Conservation (phyloP, 2,888 invertebrate genomes). For the Drosophila mercatorum region DNA sequence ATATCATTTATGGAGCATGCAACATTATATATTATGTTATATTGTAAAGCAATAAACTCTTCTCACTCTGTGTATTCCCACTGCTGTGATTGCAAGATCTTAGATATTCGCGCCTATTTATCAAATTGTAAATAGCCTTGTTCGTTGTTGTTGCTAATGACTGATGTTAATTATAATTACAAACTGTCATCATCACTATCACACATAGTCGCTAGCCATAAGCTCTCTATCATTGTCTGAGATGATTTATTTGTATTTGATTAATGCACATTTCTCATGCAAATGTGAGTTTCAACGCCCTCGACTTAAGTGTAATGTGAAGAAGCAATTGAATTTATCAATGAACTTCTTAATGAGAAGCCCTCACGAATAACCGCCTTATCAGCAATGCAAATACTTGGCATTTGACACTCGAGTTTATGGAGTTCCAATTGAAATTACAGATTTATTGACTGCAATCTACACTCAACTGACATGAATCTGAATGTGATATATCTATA, state of each 20-base stretch:
- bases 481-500: neutral
- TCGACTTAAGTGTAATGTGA: neutral
- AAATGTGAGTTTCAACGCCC: neutral
- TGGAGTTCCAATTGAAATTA: neutral
- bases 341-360: constrained; percentile 3
- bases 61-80: neutral
- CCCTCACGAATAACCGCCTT: neutral
- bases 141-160: neutral
- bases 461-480: neutral
- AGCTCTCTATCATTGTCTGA: neutral
- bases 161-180: neutral
- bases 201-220: neutral
- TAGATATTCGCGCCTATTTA: neutral
- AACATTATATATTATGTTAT: neutral
- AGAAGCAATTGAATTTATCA: neutral
- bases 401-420: neutral
- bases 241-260: neutral
- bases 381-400: neutral
- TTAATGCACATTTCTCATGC: neutral
- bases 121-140: neutral
- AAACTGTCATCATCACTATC: neutral
- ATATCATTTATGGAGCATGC: too few species aligned
- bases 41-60: neutral
- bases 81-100: neutral
- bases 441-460: neutral